Evolutionary conservation across 2,888 invertebrate species (phyloP), one percentile per base, ranked within the genome.

Genomic region (Pandemis heparana): DNA sequence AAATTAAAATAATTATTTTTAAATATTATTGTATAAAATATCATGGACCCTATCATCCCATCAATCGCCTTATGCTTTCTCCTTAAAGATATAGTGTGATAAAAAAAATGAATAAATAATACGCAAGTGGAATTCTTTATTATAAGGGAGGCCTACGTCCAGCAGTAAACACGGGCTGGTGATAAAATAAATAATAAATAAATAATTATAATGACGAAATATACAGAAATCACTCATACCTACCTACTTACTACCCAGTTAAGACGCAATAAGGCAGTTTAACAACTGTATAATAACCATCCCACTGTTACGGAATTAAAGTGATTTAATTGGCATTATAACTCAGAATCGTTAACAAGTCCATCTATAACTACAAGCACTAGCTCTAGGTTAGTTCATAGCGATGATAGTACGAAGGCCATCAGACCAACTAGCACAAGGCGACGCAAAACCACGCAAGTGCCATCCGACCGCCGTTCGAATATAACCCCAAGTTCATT

Each of bases 401-500:
- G 77, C 73, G 77, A 77, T 72, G 77, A 77, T 86, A 86, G 78
- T 81, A 76, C 83, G 88, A 88, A 90, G 89, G 89, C 87, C 89
- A 87, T 43, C 80, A 84, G 82, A 82, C 81, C 75, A 77, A 74
- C 60, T 68, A 63, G 87, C 83, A 83, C 82, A 77, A 81, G 78
- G 78, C 74, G 77, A 65, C 75, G 78, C 86, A 87, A 87, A 83
- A 87, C 77, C 77, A 81, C 87, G 77, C 76, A 87, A 86, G 83
- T 86, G 78, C 78, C 75, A 76, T 79, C 78, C 75, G 79, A 77
- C 65, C 65, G 64, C 51, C 60, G 61, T 38, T 70, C 76, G 79
- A 83, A 85, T 86, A 83, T 88, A 89, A 83, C 83, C 82, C 80
- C 81, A 86, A 87, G 89, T 91, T 89, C 88, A 86, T 89, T 88